Evolutionary conservation across 2,113 vertebrate species (phyloP), one percentile per base, ranked within the genome.

Genomic region (Heterocephalus glaber): DNA sequence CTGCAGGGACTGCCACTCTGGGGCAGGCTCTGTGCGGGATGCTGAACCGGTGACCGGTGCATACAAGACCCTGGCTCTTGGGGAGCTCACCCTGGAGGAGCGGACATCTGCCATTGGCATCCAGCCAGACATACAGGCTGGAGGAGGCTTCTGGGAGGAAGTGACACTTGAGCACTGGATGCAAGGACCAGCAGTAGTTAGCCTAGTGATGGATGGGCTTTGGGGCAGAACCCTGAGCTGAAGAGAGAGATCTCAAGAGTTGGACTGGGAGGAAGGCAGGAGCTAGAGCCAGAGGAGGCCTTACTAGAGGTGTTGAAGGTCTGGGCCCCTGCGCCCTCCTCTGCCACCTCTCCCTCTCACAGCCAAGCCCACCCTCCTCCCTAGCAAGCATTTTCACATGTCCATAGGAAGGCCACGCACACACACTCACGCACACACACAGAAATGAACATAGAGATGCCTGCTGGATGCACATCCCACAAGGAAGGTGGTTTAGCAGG

Each of bases 141-240:
- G 16, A 3, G 38, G 92, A 72, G 10, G 33, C 90, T 86, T 91
- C 87, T 76, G 76, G 83, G 72, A 95, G 85, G 80, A 92, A 60
- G 56, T 4, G 68, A 81, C 49, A 44, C 90, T 35, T 28, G 61
- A 92, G 49, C 35, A 14, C 54, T 61, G 26, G 17, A 58, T 68
- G 70, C 72, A 47, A 79, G 30, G 49, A 90, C 88, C 63, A 79
- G 58, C 68, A 84, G 74, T 41, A 17, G 28, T 70, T 91, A 74
- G 77, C 61, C 58, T 60, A 60, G 44, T 76, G 26, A 60, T 58
- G 68, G 80, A 33, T 84, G 49, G 52, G 41, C 16, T 35, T 77
- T 65, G 56, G 63, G 56, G 33, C 19, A n/a, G 72, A 92, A 56
- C 6, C 17, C 76, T 30, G 47, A 38, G 54, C 82, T 54, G 72